Conservation (phyloP, 2,797 vertebrate species). For the Saxicola maurus region DNA sequence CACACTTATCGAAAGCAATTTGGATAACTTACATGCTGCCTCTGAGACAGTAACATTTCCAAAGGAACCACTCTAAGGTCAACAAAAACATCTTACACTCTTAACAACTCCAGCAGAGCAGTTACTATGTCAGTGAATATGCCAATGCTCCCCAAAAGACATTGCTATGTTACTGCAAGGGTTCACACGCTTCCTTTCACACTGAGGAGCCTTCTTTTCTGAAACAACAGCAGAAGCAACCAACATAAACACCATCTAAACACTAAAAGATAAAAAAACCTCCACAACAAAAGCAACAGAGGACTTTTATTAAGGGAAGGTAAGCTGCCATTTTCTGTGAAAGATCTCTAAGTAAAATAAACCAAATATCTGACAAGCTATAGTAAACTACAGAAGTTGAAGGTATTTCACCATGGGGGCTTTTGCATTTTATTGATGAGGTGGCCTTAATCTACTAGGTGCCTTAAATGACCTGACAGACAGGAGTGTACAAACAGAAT, state of each 20-base stretch:
- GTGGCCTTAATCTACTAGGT: not conserved
- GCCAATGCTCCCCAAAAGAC: slow-evolving; percentile 8
- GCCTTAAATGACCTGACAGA: not conserved
- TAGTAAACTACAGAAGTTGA: not conserved
- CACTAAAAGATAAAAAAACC: not conserved
- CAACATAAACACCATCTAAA: not conserved
- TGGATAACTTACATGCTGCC: slow-evolving; percentile 24
- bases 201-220: not conserved
- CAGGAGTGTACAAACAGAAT: not conserved
- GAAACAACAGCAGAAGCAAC: slow-evolving; percentile 3
- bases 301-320: not conserved
- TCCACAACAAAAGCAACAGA: not conserved
- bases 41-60: slow-evolving; percentile 42
- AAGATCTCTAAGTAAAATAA: not conserved
- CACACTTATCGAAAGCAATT: slow-evolving; percentile 9
- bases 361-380: not conserved
- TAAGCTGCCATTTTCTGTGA: not conserved
- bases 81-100: slow-evolving; percentile 13
- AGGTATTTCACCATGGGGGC: not conserved
- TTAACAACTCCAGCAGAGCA: slow-evolving; percentile 31
- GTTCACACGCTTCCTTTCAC: not conserved
- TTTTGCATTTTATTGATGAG: not conserved
- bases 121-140: not conserved
- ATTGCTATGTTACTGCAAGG: slow-evolving; percentile 5
- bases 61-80: slow-evolving; percentile 50